Conservation (phyloP, 1,140 invertebrate species). For the Scaptomyza graminum region DNA sequence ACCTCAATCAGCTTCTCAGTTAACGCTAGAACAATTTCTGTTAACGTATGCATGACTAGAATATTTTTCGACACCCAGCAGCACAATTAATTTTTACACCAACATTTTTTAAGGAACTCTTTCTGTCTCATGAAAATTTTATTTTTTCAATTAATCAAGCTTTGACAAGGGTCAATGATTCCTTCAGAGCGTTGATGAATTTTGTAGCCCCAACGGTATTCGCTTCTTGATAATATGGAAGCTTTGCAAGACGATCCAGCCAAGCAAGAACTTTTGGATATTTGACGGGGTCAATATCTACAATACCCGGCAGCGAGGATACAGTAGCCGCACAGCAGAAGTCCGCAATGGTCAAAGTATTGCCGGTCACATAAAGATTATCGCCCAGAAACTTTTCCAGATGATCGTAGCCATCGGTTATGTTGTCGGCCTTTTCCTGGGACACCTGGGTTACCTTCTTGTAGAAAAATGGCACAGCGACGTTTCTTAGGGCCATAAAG, state of each 20-base stretch:
- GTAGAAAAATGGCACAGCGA: constrained; percentile 41
- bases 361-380: constrained; percentile 85
- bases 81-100: no score
- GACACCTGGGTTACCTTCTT: constrained; percentile 51
- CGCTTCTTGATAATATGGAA: constrained; percentile 81
- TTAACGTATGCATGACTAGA: not conserved
- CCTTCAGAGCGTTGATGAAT: not conserved
- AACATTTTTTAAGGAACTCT: no score
- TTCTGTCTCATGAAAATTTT: no score
- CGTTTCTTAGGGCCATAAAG: constrained; percentile 75
- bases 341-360: constrained; percentile 87
- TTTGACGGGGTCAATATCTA: constrained; percentile 66
- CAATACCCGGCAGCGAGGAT: constrained; percentile 69
- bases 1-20: not conserved
- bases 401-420: constrained; percentile 84
- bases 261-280: constrained; percentile 75
- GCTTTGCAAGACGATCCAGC: constrained; percentile 62
- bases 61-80: no score
- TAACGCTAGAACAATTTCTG: not conserved
- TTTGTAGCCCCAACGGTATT: constrained; percentile 60
- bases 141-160: not conserved
- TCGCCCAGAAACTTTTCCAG: constrained; percentile 85
- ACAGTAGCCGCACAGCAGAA: constrained; percentile 84
- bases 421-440: constrained; percentile 61
- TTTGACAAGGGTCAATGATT: constrained; percentile 5